These are phyloP conservation scores for Rostratula benghalensis DNA, from an alignment of 2,113 vertebrate species.

Conservation along the genomic window DNA sequence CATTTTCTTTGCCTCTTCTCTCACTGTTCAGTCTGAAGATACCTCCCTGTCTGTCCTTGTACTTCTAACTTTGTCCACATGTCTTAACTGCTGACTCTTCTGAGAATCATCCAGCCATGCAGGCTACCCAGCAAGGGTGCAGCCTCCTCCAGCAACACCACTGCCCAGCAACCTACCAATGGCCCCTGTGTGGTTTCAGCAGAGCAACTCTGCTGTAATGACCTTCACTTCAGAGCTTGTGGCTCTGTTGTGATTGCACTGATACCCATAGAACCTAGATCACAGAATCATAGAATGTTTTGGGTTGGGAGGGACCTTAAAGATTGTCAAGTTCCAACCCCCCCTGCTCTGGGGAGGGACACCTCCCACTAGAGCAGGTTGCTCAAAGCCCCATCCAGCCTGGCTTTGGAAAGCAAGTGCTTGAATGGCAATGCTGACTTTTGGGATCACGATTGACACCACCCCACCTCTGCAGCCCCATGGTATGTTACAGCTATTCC, in stretches of 20 bases:
- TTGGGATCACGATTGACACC: background rate
- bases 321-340: too few species aligned
- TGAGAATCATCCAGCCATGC: background rate
- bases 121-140: rapidly evolving
- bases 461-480: background rate
- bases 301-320: too few species aligned
- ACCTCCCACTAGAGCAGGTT: too few species aligned
- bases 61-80: rapidly evolving
- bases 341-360: too few species aligned
- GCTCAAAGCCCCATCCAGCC: too few species aligned
- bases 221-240: background rate
- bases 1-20: background rate
- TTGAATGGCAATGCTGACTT: background rate
- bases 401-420: background rate
- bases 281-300: too few species aligned
- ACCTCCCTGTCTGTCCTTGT: background rate
- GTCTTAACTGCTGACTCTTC: background rate
- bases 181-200: rapidly evolving
- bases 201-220: background rate
- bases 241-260: background rate
- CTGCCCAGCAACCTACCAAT: background rate
- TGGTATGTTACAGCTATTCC: background rate
- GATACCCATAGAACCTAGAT: too few species aligned
- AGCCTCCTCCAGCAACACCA: background rate
- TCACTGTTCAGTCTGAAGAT: background rate